Conservation (phyloP, 30 jellyfish, hydroid and myxozoan species). For the Aurelia sp. region DNA sequence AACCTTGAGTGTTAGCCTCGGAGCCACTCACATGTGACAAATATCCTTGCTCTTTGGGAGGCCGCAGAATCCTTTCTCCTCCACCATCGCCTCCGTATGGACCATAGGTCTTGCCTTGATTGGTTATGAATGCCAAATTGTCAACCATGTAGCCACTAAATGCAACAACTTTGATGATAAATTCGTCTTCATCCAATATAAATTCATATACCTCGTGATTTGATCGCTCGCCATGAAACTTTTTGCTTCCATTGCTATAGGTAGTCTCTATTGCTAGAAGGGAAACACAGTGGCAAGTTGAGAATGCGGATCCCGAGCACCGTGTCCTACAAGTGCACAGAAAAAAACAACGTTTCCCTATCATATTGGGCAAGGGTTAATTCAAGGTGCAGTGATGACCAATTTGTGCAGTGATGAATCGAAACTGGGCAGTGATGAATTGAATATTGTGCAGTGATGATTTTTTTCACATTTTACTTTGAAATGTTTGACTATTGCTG, state of each 20-base stretch:
- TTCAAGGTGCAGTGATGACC: too few species aligned
- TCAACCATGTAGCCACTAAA: constrained; percentile 75
- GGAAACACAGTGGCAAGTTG: background rate
- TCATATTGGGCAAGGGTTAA: too few species aligned
- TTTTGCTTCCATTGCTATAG: constrained; percentile 45
- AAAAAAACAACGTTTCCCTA: too few species aligned
- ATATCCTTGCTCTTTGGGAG: constrained; percentile 41
- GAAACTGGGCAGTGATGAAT: too few species aligned
- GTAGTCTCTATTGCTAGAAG: constrained; percentile 47
- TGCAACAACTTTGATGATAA: constrained; percentile 41
- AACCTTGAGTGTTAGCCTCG: constrained; percentile 64
- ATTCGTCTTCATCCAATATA: constrained; percentile 64
- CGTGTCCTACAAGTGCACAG: too few species aligned
- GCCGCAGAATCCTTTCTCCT: constrained; percentile 17
- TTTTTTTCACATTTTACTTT: too few species aligned
- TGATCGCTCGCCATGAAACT: constrained; percentile 50
- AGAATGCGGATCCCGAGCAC: too few species aligned
- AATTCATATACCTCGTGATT: constrained; percentile 55
- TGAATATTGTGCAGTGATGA: too few species aligned
- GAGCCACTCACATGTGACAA: constrained; percentile 44
- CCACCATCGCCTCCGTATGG: constrained; percentile 95
- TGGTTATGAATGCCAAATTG: constrained; percentile 62
- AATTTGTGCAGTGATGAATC: too few species aligned
- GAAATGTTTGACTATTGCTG: too few species aligned
- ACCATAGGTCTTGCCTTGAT: constrained; percentile 62